Base-by-base conservation (phyloP, 1,140 invertebrate species). In the Antheraea pernyi region DNA sequence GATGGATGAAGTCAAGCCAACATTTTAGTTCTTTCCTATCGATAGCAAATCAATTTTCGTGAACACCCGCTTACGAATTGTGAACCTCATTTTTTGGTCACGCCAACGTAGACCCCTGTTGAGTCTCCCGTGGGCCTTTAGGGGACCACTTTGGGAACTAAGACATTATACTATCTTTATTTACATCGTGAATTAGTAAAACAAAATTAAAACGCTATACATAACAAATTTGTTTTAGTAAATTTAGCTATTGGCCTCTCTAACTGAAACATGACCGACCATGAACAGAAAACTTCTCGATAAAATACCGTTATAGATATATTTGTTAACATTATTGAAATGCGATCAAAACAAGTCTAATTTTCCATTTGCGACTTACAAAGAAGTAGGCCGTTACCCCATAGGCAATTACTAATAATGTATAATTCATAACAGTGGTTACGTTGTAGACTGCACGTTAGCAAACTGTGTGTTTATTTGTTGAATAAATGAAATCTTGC, bases 371-470 rank as follows among this genome's bases (percentile, higher is more conserved):
- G 46, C 16, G 46, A 16, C 11, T 53, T 53, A 53, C 46, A 53
- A 53, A 53, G 46, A 53, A 53, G 46, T 53, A 53, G 46, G 46
- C 46, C 46, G 46, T 53, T 53, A 53, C 46, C 46, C 46, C 46
- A 53, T 53, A 53, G 16, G 46, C 46, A 53, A 53, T 53, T 53
- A 53, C 46, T 53, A 16, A 53, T 13, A 53, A 53, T 53, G 46
- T 53, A 16, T 53, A 53, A 53, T 53, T 53, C 46, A 53, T 53
- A 53, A 11, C 7, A 53, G 13, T 53, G 46, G 46, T 53, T 53
- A 53, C 46, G 16, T 53, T 5, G 46, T 53, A 6, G 10, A 53
- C 5, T 53, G 46, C 46, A 53, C 46, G 46, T 53, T 53, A 53
- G 7, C 46, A 13, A 11, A 53, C 16, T 13, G 46, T 53, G 39